Evolutionary conservation across 1,140 invertebrate genomes (phyloP).

Genomic region (Stenopsyche tienmushanensis): DNA sequence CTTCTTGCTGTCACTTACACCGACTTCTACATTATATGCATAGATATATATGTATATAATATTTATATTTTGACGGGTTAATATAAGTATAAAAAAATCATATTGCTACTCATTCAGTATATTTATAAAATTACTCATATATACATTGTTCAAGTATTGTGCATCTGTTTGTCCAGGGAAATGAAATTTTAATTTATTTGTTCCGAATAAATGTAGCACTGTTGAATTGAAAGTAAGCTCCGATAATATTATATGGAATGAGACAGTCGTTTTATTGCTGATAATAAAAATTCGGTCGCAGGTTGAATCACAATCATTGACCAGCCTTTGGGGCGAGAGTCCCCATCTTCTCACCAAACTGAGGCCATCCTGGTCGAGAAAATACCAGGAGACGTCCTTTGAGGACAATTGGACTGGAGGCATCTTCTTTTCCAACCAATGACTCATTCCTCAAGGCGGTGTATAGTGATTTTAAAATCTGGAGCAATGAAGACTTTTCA

Average conservation of each 20-base stretch:
- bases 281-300: constrained; percentile 26
- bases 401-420: constrained; percentile 2
- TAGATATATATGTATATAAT: not conserved
- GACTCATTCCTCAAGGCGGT: constrained; percentile 18
- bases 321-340: constrained; percentile 21
- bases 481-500: constrained; percentile 11
- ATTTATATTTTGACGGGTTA: not conserved
- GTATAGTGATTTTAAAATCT: not conserved
- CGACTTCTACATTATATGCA: not conserved
- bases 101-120: not conserved
- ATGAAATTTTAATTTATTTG: not conserved
- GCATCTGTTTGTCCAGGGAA: constrained; percentile 15
- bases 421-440: constrained; percentile 15
- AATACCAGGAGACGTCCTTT: constrained; percentile 1
- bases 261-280: constrained; percentile 15
- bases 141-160: constrained; percentile 23
- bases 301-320: constrained; percentile 34
- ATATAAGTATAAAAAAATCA: not conserved
- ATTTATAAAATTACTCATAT: not conserved
- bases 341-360: constrained; percentile 16
- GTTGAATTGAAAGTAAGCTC: not conserved
- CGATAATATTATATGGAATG: constrained; percentile 26
- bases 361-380: constrained; percentile 1
- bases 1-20: not conserved
- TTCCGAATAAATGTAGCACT: not conserved